Evolutionary conservation across 2,797 vertebrate genomes (phyloP).

Genomic region (Peromyscus nudipes): DNA sequence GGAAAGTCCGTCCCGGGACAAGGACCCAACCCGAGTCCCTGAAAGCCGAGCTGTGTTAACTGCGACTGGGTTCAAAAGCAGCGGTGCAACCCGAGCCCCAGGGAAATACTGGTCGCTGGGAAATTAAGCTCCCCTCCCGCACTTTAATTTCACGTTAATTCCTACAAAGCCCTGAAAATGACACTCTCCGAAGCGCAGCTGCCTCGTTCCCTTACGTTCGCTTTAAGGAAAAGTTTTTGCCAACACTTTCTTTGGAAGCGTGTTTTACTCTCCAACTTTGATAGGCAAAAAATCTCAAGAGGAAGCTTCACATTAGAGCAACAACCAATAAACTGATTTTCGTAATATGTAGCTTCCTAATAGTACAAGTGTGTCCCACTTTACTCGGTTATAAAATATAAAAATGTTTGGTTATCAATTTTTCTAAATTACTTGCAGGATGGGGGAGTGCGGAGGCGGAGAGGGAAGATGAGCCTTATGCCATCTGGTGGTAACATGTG

Average conservation of each 20-base stretch:
- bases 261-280: slow-evolving; percentile 55
- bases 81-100: neutral
- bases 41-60: neutral
- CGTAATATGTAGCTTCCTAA: slow-evolving; percentile 61
- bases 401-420: slow-evolving; percentile 74
- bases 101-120: neutral
- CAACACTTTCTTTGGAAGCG: slow-evolving; percentile 34
- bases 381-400: slow-evolving; percentile 71
- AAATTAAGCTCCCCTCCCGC: neutral
- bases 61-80: neutral
- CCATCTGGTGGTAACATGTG: slow-evolving; percentile 77
- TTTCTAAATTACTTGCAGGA: slow-evolving; percentile 71
- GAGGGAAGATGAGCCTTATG: slow-evolving; percentile 38
- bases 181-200: neutral
- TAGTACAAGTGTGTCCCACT: slow-evolving; percentile 62
- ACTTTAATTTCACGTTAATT: slow-evolving; percentile 43
- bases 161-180: neutral
- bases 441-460: neutral
- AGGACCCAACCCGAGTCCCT: neutral
- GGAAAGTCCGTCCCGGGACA: neutral
- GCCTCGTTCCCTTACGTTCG: neutral
- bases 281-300: slow-evolving; percentile 54
- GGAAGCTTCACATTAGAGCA: slow-evolving; percentile 62
- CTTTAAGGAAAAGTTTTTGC: slow-evolving; percentile 41
- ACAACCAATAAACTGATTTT: slow-evolving; percentile 70